Evolutionary conservation across 2,888 invertebrate genomes (phyloP).

Genomic region (Palloptera scutellata): DNA sequence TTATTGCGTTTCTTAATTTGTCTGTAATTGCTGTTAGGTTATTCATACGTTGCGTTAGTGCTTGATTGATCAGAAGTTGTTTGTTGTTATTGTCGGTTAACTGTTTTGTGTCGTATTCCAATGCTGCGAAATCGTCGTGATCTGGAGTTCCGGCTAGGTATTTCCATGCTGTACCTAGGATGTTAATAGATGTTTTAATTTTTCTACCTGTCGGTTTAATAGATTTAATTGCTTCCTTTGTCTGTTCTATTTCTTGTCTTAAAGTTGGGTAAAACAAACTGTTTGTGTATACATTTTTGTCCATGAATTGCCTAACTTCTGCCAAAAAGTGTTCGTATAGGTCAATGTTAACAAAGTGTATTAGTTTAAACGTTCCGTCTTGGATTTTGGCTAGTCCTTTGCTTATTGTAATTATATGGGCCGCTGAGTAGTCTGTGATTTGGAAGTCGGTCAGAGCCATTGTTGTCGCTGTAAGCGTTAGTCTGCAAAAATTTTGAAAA

Average conservation of each 20-base stretch:
- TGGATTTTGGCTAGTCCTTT: too few species aligned
- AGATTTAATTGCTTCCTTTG: neutral
- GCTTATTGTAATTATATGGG: conserved; percentile 8
- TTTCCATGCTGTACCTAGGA: conserved; percentile 12
- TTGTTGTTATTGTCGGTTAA: neutral
- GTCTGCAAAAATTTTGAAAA: too few species aligned
- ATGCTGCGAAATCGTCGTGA: neutral
- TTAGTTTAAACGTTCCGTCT: conserved; percentile 5
- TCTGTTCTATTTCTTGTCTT: conserved; percentile 10
- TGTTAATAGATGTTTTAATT: conserved; percentile 6
- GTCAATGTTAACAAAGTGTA: conserved; percentile 4
- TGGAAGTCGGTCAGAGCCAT: too few species aligned
- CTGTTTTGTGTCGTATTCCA: neutral
- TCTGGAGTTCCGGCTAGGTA: neutral
- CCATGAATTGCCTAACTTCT: neutral
- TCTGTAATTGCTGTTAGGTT: too few species aligned
- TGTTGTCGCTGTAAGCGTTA: too few species aligned
- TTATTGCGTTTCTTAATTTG: too few species aligned
- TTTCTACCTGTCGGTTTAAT: neutral
- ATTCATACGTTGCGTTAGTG: too few species aligned
- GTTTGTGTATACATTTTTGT: neutral
- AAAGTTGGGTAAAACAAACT: neutral
- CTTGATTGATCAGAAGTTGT: too few species aligned
- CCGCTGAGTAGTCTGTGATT: conserved; percentile 12
- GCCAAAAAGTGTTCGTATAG: conserved; percentile 9